Conservation (phyloP, 2,113 vertebrate genomes). For the Vombatus ursinus region DNA sequence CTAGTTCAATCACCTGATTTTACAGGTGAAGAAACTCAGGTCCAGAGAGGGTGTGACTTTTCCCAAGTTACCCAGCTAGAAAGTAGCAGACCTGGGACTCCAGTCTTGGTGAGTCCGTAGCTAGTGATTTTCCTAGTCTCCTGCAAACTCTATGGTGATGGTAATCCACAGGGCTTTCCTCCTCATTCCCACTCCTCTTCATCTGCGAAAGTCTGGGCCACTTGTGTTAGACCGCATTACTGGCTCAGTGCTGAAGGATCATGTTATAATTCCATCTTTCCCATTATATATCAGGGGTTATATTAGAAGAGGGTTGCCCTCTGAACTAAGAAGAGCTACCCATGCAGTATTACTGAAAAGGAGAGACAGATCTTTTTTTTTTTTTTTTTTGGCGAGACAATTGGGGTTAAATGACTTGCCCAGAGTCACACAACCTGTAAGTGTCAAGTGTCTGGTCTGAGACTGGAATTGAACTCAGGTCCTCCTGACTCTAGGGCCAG, state of each 20-base stretch:
- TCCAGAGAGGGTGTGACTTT: not conserved
- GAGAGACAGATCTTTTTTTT: too few relatives aligned
- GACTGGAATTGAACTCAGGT: too few relatives aligned
- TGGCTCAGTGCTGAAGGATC: not conserved
- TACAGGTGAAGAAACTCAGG: constrained; percentile 4
- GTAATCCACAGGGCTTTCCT: not conserved
- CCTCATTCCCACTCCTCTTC: not conserved
- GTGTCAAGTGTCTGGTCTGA: too few relatives aligned
- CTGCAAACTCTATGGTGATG: not conserved
- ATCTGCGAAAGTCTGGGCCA: not conserved
- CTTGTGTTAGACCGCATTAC: not conserved
- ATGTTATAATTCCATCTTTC: not conserved
- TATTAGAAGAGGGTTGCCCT: not conserved
- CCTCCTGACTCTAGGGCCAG: too few relatives aligned
- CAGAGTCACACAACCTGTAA: too few relatives aligned
- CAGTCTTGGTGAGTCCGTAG: not conserved
- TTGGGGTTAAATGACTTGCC: too few relatives aligned
- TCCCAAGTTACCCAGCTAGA: not conserved
- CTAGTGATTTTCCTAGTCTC: not conserved
- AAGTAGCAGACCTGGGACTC: not conserved
- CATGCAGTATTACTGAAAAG: too few relatives aligned
- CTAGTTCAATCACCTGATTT: not conserved
- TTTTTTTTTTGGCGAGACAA: too few relatives aligned
- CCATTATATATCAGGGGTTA: not conserved
- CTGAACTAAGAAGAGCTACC: not conserved